Conservation (phyloP, 2,888 invertebrate species). For the Aphidius colemani region DNA sequence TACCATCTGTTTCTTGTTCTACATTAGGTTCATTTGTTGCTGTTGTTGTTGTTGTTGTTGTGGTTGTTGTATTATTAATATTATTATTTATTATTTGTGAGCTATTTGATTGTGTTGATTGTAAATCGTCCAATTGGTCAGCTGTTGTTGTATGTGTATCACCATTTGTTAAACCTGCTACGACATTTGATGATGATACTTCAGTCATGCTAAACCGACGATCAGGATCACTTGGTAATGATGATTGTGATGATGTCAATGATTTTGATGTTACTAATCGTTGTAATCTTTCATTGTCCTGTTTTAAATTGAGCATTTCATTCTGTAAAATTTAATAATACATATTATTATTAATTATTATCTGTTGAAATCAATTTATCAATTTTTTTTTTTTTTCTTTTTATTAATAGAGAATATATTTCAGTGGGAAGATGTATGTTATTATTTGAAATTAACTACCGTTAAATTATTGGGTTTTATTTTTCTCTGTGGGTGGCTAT, state of each 20-base stretch:
- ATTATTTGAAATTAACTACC: conserved; percentile 28
- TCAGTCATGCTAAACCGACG: conserved; percentile 61
- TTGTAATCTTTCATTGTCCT: conserved; percentile 94
- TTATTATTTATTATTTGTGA: no score
- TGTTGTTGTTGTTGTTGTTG: conserved; percentile 21
- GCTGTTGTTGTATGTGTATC: conserved; percentile 40
- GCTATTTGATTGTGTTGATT: conserved; percentile 18
- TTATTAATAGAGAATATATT: neutral
- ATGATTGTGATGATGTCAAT: conserved; percentile 64
- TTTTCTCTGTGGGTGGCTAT: conserved; percentile 10
- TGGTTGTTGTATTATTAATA: conserved; percentile 29
- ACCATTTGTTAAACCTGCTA: conserved; percentile 52
- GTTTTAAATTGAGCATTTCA: conserved; percentile 95
- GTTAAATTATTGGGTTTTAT: conserved; percentile 30
- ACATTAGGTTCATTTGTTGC: conserved; percentile 46
- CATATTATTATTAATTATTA: neutral
- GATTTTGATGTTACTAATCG: conserved; percentile 73
- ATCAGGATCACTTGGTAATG: conserved; percentile 59
- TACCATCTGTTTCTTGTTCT: conserved; percentile 74
- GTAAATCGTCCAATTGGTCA: conserved; percentile 51
- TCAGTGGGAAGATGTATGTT: conserved; percentile 12
- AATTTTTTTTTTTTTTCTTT: conserved; percentile 2
- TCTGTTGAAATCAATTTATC: neutral
- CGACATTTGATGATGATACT: conserved; percentile 47
- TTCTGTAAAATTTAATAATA: conserved; percentile 64